Percentiles rank a stretch among this genome's conserved stretches.
Evolutionary conservation across 2,888 invertebrate genomes (phyloP).

Genomic region (Lasioglossum leucozonium): DNA sequence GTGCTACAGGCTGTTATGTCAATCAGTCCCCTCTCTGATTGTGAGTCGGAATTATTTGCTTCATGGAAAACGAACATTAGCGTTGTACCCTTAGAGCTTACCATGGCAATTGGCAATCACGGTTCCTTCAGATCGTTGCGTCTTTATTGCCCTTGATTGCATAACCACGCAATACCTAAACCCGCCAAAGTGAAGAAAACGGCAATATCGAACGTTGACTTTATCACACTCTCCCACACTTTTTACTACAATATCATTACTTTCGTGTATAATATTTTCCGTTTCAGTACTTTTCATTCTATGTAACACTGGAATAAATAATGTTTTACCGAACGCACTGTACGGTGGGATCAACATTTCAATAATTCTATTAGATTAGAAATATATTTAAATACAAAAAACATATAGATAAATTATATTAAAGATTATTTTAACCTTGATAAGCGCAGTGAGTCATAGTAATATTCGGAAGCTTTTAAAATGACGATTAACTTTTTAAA

Average conservation of each 20-base stretch:
- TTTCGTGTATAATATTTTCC: neutral
- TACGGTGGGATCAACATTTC: neutral
- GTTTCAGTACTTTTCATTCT: neutral
- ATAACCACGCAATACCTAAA: constrained; percentile 52
- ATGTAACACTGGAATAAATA: neutral
- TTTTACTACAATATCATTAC: neutral
- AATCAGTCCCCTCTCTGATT: constrained; percentile 58
- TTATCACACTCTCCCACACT: neutral
- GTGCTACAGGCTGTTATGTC: constrained; percentile 63
- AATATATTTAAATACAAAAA: neutral
- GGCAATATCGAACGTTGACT: constrained; percentile 10
- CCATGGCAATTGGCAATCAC: constrained; percentile 63
- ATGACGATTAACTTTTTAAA: no score
- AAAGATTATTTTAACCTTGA: no score
- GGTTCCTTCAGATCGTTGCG: constrained; percentile 61
- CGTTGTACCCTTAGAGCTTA: constrained; percentile 41
- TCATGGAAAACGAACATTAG: constrained; percentile 72
- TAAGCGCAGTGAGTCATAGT: no score
- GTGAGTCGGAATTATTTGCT: constrained; percentile 48
- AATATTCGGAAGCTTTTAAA: no score
- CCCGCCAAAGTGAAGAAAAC: constrained; percentile 15
- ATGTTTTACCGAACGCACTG: neutral
- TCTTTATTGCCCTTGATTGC: constrained; percentile 69
- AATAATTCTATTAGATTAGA: neutral
- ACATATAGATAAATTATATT: neutral